Percentiles rank a stretch among this genome's conserved stretches.
These are phyloP conservation scores for Boloria euphrosyne DNA, from an alignment of 2,888 invertebrate species.

Conservation along the genomic window DNA sequence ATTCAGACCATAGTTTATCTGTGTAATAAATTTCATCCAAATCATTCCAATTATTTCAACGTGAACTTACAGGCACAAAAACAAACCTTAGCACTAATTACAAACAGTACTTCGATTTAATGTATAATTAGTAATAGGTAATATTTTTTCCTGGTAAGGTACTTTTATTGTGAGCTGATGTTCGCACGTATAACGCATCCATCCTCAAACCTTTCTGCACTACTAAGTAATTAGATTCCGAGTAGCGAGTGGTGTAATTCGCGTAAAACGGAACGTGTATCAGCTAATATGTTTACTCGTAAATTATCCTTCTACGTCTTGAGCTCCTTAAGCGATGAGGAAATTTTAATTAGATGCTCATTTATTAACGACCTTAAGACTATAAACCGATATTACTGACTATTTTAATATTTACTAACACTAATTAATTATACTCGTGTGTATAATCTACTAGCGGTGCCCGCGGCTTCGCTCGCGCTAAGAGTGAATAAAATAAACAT, in stretches of 20 bases:
- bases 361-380: constrained; percentile 38
- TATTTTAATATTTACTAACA: constrained; percentile 5
- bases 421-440: too few species aligned
- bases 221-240: constrained; percentile 70
- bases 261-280: constrained; percentile 72
- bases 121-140: too few species aligned
- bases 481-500: too few species aligned
- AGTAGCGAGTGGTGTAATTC: constrained; percentile 75
- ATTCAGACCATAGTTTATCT: too few species aligned
- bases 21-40: too few species aligned
- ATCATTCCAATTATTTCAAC: too few species aligned
- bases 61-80: too few species aligned
- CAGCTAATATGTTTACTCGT: constrained; percentile 65
- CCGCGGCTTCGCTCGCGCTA: too few species aligned
- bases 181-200: constrained; percentile 47
- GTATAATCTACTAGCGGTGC: too few species aligned
- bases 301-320: constrained; percentile 53
- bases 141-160: too few species aligned
- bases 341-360: constrained; percentile 39
- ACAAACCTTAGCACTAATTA: too few species aligned
- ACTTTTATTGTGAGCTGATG: background rate
- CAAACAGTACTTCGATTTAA: too few species aligned
- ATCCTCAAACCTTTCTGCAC: constrained; percentile 42
- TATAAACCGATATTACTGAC: constrained; percentile 12
- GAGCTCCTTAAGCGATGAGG: constrained; percentile 30